These are phyloP conservation scores for Chiridota heheva DNA, from an alignment of 35 echinoderm and acorn worm genomes.

Conservation along the genomic window DNA sequence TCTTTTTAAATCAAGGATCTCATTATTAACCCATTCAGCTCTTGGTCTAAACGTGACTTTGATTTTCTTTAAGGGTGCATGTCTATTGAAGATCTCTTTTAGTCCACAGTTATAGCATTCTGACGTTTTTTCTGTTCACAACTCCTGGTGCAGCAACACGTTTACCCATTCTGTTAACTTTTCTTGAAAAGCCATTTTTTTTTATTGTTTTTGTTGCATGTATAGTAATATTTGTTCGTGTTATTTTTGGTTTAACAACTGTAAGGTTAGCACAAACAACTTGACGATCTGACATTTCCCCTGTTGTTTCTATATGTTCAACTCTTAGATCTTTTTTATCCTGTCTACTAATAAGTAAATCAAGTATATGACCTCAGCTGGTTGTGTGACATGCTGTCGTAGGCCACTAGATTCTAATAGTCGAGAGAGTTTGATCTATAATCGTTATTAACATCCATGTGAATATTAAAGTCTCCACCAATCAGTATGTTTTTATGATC, in stretches of 20 bases:
- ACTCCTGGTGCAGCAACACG: too few species aligned
- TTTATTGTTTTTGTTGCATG: too few species aligned
- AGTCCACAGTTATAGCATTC: too few species aligned
- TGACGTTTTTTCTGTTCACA: too few species aligned
- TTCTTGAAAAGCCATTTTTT: too few species aligned
- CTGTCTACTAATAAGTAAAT: not conserved
- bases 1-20: too few species aligned
- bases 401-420: not conserved
- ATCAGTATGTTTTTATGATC: not conserved
- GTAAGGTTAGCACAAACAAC: slow-evolving; percentile 1
- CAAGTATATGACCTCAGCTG: not conserved
- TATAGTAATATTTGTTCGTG: not conserved
- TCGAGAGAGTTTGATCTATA: not conserved
- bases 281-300: slow-evolving; percentile 1
- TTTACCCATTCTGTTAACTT: too few species aligned
- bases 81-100: too few species aligned
- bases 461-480: not conserved
- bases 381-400: not conserved
- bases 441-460: slow-evolving; percentile 1
- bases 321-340: not conserved
- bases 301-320: not conserved
- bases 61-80: too few species aligned
- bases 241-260: not conserved
- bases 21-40: too few species aligned
- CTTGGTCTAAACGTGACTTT: too few species aligned